phyloP scores from a whole-genome alignment of 2,113 vertebrate genomes.

The Pollachius pollachius region DNA sequence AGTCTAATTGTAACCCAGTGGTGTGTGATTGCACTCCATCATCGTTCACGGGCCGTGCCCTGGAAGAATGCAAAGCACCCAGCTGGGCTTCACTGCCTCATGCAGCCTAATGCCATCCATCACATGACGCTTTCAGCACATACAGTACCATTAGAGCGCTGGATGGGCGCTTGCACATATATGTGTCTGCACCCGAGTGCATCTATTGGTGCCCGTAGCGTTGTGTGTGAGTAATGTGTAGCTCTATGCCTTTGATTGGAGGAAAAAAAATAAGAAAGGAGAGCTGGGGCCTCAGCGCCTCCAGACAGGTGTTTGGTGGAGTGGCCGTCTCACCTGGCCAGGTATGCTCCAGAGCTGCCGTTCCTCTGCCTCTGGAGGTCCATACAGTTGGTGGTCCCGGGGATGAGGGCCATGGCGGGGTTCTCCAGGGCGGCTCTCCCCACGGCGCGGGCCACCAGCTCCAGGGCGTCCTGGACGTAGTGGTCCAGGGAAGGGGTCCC shows the following conservation, averaged over 20 bases:
- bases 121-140: too few relatives aligned
- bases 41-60: too few relatives aligned
- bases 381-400: constrained; percentile 94
- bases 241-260: background rate
- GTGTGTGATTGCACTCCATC: too few relatives aligned
- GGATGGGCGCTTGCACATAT: background rate
- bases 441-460: constrained; percentile 87
- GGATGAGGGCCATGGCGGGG: constrained; percentile 89
- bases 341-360: constrained; percentile 88
- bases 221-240: constrained; percentile 3
- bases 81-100: too few relatives aligned
- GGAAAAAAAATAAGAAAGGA: too few relatives aligned
- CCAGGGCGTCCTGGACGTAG: constrained; percentile 91
- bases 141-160: too few relatives aligned
- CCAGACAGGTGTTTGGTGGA: constrained; percentile 1
- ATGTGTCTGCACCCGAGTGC: too few relatives aligned
- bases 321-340: constrained; percentile 82
- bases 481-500: constrained; percentile 83
- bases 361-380: constrained; percentile 75
- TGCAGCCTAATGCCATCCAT: too few relatives aligned
- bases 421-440: constrained; percentile 84
- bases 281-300: background rate
- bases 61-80: too few relatives aligned
- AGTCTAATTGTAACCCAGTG: too few relatives aligned
- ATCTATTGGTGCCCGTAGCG: too few relatives aligned